phyloP scores from a whole-genome alignment of 23 tunicate species.

The Phallusia fumigata region DNA sequence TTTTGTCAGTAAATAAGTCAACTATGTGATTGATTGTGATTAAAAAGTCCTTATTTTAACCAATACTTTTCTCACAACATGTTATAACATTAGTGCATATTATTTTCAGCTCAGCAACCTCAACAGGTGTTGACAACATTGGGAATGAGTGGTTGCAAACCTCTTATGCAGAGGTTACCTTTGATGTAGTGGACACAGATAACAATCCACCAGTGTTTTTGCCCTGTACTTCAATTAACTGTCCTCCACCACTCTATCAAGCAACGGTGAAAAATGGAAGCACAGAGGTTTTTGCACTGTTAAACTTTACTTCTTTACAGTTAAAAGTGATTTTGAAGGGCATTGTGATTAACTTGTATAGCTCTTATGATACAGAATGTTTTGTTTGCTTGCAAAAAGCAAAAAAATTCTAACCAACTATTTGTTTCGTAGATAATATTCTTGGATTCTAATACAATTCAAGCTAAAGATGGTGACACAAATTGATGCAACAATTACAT shows the following conservation, averaged over 20 bases:
- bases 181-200: background rate
- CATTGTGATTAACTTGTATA: too few species aligned
- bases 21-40: too few species aligned
- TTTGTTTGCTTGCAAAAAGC: too few species aligned
- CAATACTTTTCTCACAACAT: too few species aligned
- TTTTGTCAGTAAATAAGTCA: too few species aligned
- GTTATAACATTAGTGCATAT: too few species aligned
- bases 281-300: background rate
- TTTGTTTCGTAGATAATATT: too few species aligned
- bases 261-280: background rate
- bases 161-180: background rate
- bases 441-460: background rate
- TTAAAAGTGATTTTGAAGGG: too few species aligned
- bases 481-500: background rate
- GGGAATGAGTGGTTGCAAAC: background rate
- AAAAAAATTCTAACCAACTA: too few species aligned
- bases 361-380: too few species aligned
- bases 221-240: background rate
- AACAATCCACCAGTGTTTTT: constrained; percentile 9
- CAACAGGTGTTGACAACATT: background rate
- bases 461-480: background rate
- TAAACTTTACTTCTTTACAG: too few species aligned
- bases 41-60: too few species aligned
- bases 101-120: background rate
- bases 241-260: background rate